These are phyloP conservation scores for Siniperca undulata DNA, from an alignment of 2,797 vertebrate genomes.

Conservation along the genomic window DNA sequence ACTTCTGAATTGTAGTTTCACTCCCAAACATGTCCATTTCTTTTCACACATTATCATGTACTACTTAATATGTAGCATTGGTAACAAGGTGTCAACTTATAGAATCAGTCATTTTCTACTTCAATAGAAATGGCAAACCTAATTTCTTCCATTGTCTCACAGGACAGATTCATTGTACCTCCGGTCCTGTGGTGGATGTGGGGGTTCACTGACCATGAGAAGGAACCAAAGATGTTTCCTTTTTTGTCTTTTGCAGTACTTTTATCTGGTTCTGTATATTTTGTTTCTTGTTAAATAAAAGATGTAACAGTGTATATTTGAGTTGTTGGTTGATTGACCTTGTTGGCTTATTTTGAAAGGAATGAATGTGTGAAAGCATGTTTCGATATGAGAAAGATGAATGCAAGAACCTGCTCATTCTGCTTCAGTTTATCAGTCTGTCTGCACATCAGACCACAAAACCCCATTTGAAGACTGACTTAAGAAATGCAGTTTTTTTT, in stretches of 20 bases:
- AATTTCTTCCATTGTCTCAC: conserved; percentile 46
- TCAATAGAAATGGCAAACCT: conserved; percentile 26
- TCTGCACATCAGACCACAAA: neutral
- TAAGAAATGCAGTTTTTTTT: too few relatives aligned
- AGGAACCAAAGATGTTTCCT: conserved; percentile 86
- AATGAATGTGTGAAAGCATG: neutral
- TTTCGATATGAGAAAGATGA: neutral
- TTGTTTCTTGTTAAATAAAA: conserved; percentile 83
- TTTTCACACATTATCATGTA: conserved; percentile 28
- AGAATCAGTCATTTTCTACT: conserved; percentile 4
- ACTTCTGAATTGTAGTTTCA: conserved; percentile 35
- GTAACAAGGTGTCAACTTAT: conserved; percentile 19
- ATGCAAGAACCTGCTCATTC: neutral
- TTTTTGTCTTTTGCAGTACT: conserved; percentile 74
- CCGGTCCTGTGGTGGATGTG: conserved; percentile 4
- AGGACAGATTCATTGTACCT: conserved; percentile 33
- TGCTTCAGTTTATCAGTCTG: neutral
- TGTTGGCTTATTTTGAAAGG: neutral
- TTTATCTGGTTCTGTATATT: conserved; percentile 76
- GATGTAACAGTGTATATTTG: conserved; percentile 22
- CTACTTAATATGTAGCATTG: conserved; percentile 55
- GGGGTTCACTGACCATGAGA: conserved; percentile 63
- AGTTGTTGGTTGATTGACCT: conserved; percentile 3
- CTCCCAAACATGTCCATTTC: conserved; percentile 5
- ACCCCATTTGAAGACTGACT: neutral